phyloP scores from a whole-genome alignment of 2,113 vertebrate species.

The Lophotis ruficrista region DNA sequence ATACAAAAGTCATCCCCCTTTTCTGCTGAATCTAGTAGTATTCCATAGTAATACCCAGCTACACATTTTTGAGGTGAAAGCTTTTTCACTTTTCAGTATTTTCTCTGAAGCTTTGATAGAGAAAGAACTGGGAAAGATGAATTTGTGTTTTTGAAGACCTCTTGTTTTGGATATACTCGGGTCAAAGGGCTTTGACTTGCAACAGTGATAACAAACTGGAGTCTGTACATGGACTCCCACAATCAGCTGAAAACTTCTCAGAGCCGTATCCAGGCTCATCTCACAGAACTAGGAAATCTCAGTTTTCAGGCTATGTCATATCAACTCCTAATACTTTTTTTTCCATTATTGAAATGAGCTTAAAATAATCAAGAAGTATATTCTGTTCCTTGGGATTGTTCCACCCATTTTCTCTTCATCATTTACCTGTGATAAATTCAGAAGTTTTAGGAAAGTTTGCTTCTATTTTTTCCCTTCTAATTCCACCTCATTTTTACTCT shows the following conservation, averaged over 20 bases:
- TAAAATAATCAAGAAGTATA: background rate
- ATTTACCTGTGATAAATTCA: background rate
- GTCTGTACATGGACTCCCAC: background rate
- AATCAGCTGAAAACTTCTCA: background rate
- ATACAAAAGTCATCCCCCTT: background rate
- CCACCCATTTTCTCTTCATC: background rate
- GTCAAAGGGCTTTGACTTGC: background rate
- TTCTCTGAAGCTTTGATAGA: background rate
- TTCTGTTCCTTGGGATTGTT: background rate
- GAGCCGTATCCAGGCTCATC: background rate
- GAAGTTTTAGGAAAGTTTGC: background rate
- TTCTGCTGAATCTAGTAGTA: background rate
- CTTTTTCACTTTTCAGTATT: background rate
- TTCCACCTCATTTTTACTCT: background rate
- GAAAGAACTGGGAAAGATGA: background rate
- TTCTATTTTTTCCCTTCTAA: background rate
- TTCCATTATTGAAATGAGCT: background rate
- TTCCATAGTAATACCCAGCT: background rate
- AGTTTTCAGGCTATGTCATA: background rate
- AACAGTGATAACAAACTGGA: background rate
- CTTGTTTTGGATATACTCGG: background rate
- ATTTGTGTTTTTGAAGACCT: background rate
- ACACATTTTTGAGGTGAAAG: background rate
- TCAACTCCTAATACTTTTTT: background rate
- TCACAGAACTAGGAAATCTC: background rate